These are phyloP conservation scores for Microplitis mediator DNA, from an alignment of 1,140 invertebrate genomes.

Conservation along the genomic window DNA sequence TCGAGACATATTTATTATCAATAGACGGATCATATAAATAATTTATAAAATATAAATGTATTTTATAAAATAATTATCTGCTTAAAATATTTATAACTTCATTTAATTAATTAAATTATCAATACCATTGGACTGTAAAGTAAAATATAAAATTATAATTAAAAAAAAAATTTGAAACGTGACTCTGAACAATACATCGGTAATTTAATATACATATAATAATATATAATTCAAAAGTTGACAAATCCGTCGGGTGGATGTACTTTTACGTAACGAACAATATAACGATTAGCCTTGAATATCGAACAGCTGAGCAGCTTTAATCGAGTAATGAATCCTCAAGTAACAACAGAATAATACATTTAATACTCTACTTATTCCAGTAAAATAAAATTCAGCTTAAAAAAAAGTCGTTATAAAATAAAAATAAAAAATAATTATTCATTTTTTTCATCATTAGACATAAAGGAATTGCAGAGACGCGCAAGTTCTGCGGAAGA, in stretches of 20 bases:
- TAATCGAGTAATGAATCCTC: slow-evolving; percentile 26
- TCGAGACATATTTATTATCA: neutral
- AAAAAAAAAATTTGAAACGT: neutral
- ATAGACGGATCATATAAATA: neutral
- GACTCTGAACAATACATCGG: neutral
- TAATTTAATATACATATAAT: neutral
- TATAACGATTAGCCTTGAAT: slow-evolving; percentile 23
- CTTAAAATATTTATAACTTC: neutral
- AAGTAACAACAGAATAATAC: slow-evolving; percentile 3
- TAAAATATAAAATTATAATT: neutral
- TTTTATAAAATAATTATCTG: neutral
- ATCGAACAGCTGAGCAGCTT: slow-evolving; percentile 17
- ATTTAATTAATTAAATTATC: too few relatives aligned
- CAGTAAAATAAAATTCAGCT: neutral
- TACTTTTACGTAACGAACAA: slow-evolving; percentile 30
- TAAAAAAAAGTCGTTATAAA: too few relatives aligned
- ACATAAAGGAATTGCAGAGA: slow-evolving; percentile 40
- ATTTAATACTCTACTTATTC: neutral
- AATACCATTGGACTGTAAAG: neutral
- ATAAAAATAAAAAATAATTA: slow-evolving; percentile 6
- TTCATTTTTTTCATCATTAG: slow-evolving; percentile 30
- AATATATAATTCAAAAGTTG: neutral
- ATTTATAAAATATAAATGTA: neutral
- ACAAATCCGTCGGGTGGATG: slow-evolving; percentile 22
- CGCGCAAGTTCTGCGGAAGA: slow-evolving; percentile 33